Percentiles rank a stretch among this genome's conserved stretches.
phyloP scores from a whole-genome alignment of 1,140 invertebrate genomes.

The Rhagoletis pomonella region DNA sequence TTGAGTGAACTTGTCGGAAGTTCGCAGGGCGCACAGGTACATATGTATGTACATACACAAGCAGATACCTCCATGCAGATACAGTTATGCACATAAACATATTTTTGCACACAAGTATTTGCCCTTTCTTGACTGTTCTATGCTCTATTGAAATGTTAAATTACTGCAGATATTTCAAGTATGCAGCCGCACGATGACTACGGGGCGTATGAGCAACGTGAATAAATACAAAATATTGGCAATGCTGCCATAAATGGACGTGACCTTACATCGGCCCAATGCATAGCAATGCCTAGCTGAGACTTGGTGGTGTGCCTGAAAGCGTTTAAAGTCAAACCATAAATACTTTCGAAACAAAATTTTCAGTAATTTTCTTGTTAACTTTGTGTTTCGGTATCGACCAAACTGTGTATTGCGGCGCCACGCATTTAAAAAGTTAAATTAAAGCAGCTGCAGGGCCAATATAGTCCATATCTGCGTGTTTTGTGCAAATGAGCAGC shows the following conservation, averaged over 20 bases:
- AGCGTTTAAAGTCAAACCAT: neutral
- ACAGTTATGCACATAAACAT: neutral
- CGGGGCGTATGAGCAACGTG: conserved; percentile 5
- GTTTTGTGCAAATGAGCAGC: conserved; percentile 19
- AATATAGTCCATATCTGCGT: conserved; percentile 11
- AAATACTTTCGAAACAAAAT: neutral
- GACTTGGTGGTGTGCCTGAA: neutral
- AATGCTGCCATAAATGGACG: neutral
- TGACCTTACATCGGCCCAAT: no score
- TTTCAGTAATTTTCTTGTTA: neutral
- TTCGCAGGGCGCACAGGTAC: neutral
- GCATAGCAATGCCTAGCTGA: no score
- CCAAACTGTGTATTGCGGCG: neutral
- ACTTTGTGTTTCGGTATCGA: neutral
- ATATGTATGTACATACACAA: neutral
- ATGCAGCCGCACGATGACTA: neutral
- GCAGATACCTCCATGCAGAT: neutral
- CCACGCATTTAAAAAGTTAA: conserved; percentile 4
- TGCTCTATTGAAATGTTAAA: conserved; percentile 48
- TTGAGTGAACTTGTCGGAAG: conserved; percentile 46
- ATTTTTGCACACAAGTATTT: neutral
- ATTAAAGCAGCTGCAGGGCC: neutral
- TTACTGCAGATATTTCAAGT: conserved; percentile 40
- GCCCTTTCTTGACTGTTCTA: neutral
- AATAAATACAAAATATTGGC: conserved; percentile 8